phyloP scores from a whole-genome alignment of 1,140 invertebrate species.

The Hyphantria cunea region DNA sequence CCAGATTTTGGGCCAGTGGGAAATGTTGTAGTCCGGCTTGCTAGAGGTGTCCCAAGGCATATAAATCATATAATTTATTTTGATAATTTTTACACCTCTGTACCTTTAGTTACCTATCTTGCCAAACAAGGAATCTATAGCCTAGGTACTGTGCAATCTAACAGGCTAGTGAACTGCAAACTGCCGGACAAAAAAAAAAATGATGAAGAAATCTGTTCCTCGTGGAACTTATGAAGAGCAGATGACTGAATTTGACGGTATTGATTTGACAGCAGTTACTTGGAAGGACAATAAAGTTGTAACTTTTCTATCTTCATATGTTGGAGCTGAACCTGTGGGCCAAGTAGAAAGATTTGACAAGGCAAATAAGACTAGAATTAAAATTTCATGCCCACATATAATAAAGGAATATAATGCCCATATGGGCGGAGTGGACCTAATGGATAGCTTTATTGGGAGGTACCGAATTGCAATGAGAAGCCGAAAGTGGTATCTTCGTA shows the following conservation, averaged over 20 bases:
- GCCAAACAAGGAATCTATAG: slow-evolving; percentile 47
- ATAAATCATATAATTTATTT: slow-evolving; percentile 27
- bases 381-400: slow-evolving; percentile 70
- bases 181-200: slow-evolving; percentile 44
- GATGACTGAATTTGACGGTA: slow-evolving; percentile 44
- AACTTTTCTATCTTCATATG: slow-evolving; percentile 62
- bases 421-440: slow-evolving; percentile 32
- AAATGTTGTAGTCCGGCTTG: slow-evolving; percentile 41
- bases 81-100: slow-evolving; percentile 49
- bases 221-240: slow-evolving; percentile 49
- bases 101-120: slow-evolving; percentile 46
- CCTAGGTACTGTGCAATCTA: slow-evolving; percentile 41
- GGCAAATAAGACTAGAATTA: slow-evolving; percentile 50
- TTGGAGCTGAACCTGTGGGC: slow-evolving; percentile 40
- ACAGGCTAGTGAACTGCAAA: slow-evolving; percentile 37
- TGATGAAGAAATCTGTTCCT: slow-evolving; percentile 49
- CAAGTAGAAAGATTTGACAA: slow-evolving; percentile 44
- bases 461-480: slow-evolving; percentile 42
- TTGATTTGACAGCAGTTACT: slow-evolving; percentile 47
- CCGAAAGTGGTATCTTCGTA: neutral
- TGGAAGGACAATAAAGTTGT: slow-evolving; percentile 71
- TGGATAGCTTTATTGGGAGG: slow-evolving; percentile 66
- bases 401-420: slow-evolving; percentile 63
- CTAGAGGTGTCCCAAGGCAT: slow-evolving; percentile 41
- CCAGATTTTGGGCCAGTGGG: slow-evolving; percentile 47